Evolutionary conservation across 2,113 vertebrate genomes (phyloP).

Genomic region (Saccopteryx leptura): DNA sequence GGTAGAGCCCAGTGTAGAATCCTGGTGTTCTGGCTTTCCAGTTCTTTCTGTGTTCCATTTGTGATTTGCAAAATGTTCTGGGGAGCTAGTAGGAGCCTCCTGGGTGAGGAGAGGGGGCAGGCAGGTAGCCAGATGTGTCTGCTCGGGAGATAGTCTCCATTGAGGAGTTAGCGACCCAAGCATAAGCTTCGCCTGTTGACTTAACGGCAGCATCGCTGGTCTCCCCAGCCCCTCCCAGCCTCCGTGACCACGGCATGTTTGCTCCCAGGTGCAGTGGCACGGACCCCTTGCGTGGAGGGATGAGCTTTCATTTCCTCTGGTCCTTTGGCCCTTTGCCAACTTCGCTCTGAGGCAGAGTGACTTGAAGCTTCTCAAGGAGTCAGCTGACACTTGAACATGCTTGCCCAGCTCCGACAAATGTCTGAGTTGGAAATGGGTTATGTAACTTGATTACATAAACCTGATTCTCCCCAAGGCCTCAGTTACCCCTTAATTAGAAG

Average conservation of each 20-base stretch:
- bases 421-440: not conserved
- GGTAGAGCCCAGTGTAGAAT: not conserved
- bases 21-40: not conserved
- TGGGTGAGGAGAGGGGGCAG: no score
- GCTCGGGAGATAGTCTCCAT: not conserved
- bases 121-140: fast-evolving
- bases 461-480: not conserved
- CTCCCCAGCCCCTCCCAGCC: not conserved
- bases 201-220: fast-evolving
- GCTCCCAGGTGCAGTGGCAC: not conserved
- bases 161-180: not conserved
- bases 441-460: conserved; percentile 60
- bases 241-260: fast-evolving
- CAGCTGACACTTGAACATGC: not conserved
- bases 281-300: not conserved
- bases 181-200: fast-evolving
- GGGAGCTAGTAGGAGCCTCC: not conserved
- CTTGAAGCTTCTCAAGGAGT: not conserved
- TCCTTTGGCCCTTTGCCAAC: not conserved
- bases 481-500: conserved; percentile 30
- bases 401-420: not conserved
- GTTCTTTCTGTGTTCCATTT: not conserved
- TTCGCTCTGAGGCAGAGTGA: not conserved
- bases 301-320: not conserved
- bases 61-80: not conserved